These are phyloP conservation scores for Hystrix cristata DNA, from an alignment of 2,113 vertebrate genomes.

Conservation along the genomic window DNA sequence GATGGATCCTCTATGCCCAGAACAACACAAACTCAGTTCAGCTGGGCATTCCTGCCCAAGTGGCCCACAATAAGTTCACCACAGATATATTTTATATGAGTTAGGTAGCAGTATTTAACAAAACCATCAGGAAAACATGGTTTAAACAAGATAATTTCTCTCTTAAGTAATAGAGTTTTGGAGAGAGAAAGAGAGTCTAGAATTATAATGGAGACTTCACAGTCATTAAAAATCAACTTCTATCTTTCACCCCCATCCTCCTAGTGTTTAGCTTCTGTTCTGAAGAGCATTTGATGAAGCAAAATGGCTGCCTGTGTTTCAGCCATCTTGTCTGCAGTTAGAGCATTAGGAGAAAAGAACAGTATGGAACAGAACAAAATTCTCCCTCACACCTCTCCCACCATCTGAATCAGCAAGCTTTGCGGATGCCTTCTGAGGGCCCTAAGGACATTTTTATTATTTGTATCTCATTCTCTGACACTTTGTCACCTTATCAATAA, in stretches of 20 bases:
- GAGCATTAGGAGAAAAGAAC: not conserved
- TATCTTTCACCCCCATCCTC: not conserved
- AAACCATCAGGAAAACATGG: slow-evolving; percentile 29
- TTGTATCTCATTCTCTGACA: not conserved
- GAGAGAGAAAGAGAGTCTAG: not conserved
- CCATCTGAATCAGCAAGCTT: not conserved
- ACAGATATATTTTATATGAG: not conserved
- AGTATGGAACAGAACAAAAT: not conserved
- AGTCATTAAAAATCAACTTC: not conserved
- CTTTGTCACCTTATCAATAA: not conserved
- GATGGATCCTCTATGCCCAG: too few species aligned
- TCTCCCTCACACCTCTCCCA: not conserved
- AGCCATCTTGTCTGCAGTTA: not conserved
- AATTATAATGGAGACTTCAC: not conserved
- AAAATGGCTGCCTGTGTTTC: not conserved
- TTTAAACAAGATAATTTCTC: not conserved
- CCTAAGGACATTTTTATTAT: not conserved
- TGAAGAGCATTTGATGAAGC: not conserved
- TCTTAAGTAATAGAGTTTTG: not conserved
- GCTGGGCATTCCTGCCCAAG: too few species aligned
- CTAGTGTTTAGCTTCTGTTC: not conserved
- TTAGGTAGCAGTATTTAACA: not conserved
- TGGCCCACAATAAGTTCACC: too few species aligned
- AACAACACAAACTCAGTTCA: too few species aligned
- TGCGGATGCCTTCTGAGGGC: not conserved